A percentile compares a stretch with the other conserved stretches of the same genome.
Evolutionary conservation across 2,113 vertebrate genomes (phyloP).

Genomic region (Cyprinodon brontotheroides): DNA sequence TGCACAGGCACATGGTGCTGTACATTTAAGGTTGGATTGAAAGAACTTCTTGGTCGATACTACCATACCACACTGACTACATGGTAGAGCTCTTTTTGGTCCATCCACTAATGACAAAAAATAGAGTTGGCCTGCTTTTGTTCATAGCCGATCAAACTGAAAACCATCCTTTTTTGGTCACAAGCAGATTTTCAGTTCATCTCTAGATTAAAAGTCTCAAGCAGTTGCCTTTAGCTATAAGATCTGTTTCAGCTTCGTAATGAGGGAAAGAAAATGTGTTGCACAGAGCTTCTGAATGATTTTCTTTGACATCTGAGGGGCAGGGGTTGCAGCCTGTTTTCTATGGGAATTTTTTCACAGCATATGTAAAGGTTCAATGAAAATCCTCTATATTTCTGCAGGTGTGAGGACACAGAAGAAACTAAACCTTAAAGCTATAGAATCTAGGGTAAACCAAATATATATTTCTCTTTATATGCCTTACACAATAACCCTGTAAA

Average conservation of each 20-base stretch:
- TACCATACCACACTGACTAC: background rate
- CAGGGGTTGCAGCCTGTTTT: conserved; percentile 40
- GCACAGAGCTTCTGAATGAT: background rate
- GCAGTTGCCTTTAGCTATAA: conserved; percentile 1
- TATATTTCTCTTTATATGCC: conserved; percentile 55
- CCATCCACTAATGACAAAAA: background rate
- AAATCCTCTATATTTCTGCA: conserved; percentile 87
- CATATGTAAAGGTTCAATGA: conserved; percentile 59
- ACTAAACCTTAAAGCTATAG: conserved; percentile 85
- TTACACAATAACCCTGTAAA: conserved; percentile 69
- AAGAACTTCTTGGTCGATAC: no score
- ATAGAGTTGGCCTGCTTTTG: background rate
- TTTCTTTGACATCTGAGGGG: conserved; percentile 46
- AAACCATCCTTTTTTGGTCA: background rate
- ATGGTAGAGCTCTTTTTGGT: background rate
- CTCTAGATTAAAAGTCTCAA: conserved; percentile 23
- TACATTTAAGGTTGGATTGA: no score
- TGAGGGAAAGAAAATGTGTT: conserved; percentile 8
- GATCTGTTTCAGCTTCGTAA: background rate
- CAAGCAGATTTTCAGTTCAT: background rate
- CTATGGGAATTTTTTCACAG: conserved; percentile 36
- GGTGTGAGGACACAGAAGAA: conserved; percentile 88
- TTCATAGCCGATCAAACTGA: background rate
- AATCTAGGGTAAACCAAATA: conserved; percentile 84
- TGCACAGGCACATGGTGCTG: no score